Evolutionary conservation across 2,888 invertebrate genomes (phyloP).

Genomic region (Didymodactylos carnosus): DNA sequence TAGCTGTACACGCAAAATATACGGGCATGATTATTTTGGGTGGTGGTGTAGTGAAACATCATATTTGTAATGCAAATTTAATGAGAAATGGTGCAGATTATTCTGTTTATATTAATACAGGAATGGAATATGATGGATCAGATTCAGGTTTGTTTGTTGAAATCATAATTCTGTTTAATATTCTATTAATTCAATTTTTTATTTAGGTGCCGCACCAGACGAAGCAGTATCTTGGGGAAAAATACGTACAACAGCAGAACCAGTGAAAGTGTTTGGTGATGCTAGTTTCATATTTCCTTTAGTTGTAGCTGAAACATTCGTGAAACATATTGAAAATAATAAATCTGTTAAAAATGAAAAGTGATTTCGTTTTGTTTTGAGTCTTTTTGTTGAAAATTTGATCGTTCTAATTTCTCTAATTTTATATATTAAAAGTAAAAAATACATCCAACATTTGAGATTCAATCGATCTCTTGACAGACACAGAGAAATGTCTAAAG

Average conservation of each 20-base stretch:
- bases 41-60: constrained; percentile 91
- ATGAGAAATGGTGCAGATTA: constrained; percentile 96
- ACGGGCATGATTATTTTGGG: constrained; percentile 92
- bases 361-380: no score
- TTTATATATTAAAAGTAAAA: no score
- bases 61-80: constrained; percentile 60
- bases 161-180: background rate
- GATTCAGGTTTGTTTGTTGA: background rate
- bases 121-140: constrained; percentile 68
- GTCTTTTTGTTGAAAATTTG: no score
- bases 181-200: constrained; percentile 41
- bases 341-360: no score
- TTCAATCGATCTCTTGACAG: no score
- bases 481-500: no score
- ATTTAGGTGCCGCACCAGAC: constrained; percentile 88
- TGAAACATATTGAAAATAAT: constrained; percentile 4
- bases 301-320: constrained; percentile 77
- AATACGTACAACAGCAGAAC: constrained; percentile 55
- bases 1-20: constrained; percentile 73
- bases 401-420: no score
- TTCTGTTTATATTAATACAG: constrained; percentile 81
- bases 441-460: no score
- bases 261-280: constrained; percentile 44
- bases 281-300: constrained; percentile 80
- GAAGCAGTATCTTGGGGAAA: constrained; percentile 99